Evolutionary conservation across 2,888 invertebrate genomes (phyloP).

Genomic region (Phrixothrix hirtus): DNA sequence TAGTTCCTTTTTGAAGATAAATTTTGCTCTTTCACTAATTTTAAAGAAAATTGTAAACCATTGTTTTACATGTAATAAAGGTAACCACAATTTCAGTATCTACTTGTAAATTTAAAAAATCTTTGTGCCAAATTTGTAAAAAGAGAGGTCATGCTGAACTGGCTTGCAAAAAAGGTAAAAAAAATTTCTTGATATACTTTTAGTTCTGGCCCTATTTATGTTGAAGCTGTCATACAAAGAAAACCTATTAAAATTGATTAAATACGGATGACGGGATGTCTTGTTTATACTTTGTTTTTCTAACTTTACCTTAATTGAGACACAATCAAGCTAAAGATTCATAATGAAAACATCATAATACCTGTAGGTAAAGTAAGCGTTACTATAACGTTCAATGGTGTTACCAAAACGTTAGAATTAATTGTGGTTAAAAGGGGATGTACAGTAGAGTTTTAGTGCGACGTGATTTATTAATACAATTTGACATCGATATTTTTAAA

Average conservation of each 20-base stretch:
- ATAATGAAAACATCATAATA: too few relatives aligned
- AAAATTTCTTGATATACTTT: too few relatives aligned
- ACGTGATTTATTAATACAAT: constrained; percentile 11
- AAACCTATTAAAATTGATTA: constrained; percentile 9
- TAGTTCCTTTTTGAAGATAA: constrained; percentile 1
- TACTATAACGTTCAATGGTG: constrained; percentile 6
- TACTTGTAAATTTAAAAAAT: too few relatives aligned
- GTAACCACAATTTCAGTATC: too few relatives aligned
- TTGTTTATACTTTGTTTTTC: constrained; percentile 11
- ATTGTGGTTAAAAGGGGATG: constrained; percentile 5
- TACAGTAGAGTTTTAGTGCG: constrained; percentile 13
- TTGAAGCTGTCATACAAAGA: constrained; percentile 5
- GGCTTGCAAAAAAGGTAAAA: too few relatives aligned
- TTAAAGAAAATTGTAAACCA: too few relatives aligned
- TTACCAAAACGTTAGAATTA: constrained; percentile 5
- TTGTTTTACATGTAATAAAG: too few relatives aligned
- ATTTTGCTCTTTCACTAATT: neutral
- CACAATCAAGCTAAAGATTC: neutral
- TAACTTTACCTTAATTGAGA: constrained; percentile 1
- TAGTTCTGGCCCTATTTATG: too few relatives aligned
- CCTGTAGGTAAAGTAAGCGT: too few relatives aligned
- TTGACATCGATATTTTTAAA: neutral
- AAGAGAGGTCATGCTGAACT: too few relatives aligned
- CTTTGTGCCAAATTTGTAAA: too few relatives aligned
- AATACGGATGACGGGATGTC: constrained; percentile 14